Evolutionary conservation across 1,140 invertebrate genomes (phyloP).

Genomic region (Drosophila seguyi): DNA sequence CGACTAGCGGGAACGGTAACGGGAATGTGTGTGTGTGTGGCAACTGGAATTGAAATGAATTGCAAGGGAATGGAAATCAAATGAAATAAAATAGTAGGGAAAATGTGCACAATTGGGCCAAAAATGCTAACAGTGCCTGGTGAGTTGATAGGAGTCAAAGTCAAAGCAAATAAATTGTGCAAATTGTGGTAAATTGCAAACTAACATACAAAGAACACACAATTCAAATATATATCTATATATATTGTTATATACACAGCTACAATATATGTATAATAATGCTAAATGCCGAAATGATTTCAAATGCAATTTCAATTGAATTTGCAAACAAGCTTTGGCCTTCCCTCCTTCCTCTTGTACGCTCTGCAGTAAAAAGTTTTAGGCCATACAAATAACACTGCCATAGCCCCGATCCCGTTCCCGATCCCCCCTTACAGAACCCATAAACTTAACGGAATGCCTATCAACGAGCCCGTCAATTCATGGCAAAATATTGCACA

Average conservation of each 20-base stretch:
- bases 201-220: slow-evolving; percentile 33
- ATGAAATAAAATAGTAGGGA: slow-evolving; percentile 28
- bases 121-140: slow-evolving; percentile 11
- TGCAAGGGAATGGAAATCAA: slow-evolving; percentile 39
- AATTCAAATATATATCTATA: background rate
- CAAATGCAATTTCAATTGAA: slow-evolving; percentile 76
- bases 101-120: slow-evolving; percentile 19
- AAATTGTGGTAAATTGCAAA: slow-evolving; percentile 64
- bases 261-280: slow-evolving; percentile 60
- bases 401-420: background rate
- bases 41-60: slow-evolving; percentile 34
- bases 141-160: slow-evolving; percentile 73
- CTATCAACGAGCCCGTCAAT: slow-evolving; percentile 56
- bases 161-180: slow-evolving; percentile 72
- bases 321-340: slow-evolving; percentile 48
- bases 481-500: slow-evolving; percentile 65
- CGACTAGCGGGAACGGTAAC: background rate
- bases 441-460: slow-evolving; percentile 14
- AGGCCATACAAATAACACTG: slow-evolving; percentile 49
- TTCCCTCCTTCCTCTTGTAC: background rate
- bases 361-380: slow-evolving; percentile 32
- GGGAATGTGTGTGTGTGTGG: background rate
- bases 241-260: slow-evolving; percentile 28
- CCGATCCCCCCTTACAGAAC: too few species aligned
- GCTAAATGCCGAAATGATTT: slow-evolving; percentile 72